Base-by-base conservation (phyloP, 1,140 invertebrate genomes). In the Anoplolepis gracilipes region DNA sequence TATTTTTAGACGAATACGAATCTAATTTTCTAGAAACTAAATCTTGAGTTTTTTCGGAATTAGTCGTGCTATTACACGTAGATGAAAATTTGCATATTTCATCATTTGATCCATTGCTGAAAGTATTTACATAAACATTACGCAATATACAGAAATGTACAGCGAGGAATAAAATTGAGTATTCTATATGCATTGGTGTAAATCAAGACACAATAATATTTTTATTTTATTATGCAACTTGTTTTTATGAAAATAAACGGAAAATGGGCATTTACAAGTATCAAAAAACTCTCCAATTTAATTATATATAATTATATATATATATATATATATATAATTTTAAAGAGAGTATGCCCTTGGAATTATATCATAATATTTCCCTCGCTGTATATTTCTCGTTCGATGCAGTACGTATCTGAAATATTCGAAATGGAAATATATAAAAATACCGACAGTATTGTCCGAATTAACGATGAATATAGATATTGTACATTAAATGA, bases 41-140 rank as follows among this genome's bases (percentile, higher is more conserved):
- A 76, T 39, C 25, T 53, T 77, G 53, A 67, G 39, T 86, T 77
- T 64, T 77, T 67, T n/a, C 57, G 28, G 76, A 61, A 61, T 69
- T 84, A 22, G 42, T 77, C 22, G n/a, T 90, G 73, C 67, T 22
- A 84, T 19, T 85, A 62, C 16, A 25, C 22, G 30, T n/a, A 36
- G 16, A 49, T 13, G 22, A 55, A 62, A 87, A 85, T 75, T 42
- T 73, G 28, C 16, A 22, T 53, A 70, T 85, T 79, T 78, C 61
- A 49, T 84, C 53, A 73, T n/a, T 42, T 87, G 39, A 76, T 78
- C 39, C 22, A 85, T 87, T 57, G 67, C 69, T 81, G 57, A 76
- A 84, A 86, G 67, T 89, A 88, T 85, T 84, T 86, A 13, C 30
- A 22, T 49, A 36, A 13, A 30, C n/a, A n/a, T n/a, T n/a, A 87